A percentile compares a stretch with the other conserved stretches of the same genome.
These are phyloP conservation scores for Icerya purchasi DNA, from an alignment of 2,888 invertebrate genomes.

Conservation along the genomic window DNA sequence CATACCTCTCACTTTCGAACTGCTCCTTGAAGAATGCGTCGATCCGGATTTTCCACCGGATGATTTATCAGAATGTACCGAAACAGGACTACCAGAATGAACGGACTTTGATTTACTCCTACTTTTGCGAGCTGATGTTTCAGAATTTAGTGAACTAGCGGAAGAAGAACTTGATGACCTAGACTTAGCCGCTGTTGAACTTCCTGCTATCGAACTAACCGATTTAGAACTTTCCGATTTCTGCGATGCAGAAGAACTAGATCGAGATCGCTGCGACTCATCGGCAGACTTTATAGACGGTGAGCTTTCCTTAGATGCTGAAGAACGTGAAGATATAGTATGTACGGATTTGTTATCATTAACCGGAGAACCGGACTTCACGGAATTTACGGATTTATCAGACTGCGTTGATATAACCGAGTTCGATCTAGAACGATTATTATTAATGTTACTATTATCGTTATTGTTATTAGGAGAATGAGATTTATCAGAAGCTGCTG, in stretches of 20 bases:
- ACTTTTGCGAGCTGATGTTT: conserved; percentile 1
- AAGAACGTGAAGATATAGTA: neutral
- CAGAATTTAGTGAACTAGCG: conserved; percentile 21
- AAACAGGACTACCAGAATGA: conserved; percentile 7
- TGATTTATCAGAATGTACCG: conserved; percentile 6
- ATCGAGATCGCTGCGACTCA: conserved; percentile 2
- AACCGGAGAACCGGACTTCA: no score
- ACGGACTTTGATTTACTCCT: conserved; percentile 13
- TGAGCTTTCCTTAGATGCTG: neutral
- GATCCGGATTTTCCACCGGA: neutral
- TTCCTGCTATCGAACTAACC: neutral
- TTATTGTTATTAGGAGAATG: neutral
- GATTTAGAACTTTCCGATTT: conserved; percentile 13
- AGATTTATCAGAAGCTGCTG: neutral
- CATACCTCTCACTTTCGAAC: neutral
- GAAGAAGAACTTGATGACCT: conserved; percentile 18
- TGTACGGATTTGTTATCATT: neutral
- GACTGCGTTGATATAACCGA: neutral
- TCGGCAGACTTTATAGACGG: neutral
- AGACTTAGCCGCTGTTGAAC: neutral
- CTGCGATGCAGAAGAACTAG: conserved; percentile 17
- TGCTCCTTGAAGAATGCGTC: neutral
- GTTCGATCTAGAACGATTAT: neutral
- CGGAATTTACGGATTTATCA: neutral
- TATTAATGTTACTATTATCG: no score